Percentiles rank a stretch among this genome's conserved stretches.
phyloP scores from a whole-genome alignment of 2,797 vertebrate genomes.

The Nyctibius grandis region DNA sequence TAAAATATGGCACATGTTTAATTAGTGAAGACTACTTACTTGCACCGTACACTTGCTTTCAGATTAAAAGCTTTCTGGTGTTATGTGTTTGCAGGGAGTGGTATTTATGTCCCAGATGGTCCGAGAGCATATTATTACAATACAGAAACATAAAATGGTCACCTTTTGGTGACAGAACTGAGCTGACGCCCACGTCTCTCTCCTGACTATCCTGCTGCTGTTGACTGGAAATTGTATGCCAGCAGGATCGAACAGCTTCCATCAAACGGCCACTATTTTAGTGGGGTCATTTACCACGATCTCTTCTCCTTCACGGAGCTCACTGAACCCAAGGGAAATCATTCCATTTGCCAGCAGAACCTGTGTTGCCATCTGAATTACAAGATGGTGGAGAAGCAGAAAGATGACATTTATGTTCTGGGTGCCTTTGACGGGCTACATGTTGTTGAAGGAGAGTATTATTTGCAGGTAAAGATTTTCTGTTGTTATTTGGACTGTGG shows the following conservation, averaged over 20 bases:
- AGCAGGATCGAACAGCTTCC: background rate
- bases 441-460: conserved; percentile 51
- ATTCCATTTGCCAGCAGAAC: conserved; percentile 51
- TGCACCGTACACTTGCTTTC: background rate
- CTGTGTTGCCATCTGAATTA: conserved; percentile 65
- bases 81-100: conserved; percentile 13
- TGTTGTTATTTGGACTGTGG: background rate
- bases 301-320: conserved; percentile 51
- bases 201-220: background rate
- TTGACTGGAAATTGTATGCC: conserved; percentile 44
- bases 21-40: background rate
- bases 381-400: conserved; percentile 24
- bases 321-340: background rate
- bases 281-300: conserved; percentile 23
- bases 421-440: conserved; percentile 56
- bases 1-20: background rate
- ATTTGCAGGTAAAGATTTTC: conserved; percentile 48
- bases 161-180: conserved; percentile 47
- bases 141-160: conserved; percentile 45
- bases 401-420: conserved; percentile 39
- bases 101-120: conserved; percentile 31
- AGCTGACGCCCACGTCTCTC: background rate
- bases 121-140: conserved; percentile 38
- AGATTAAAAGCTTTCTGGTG: background rate
- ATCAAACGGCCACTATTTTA: conserved; percentile 11